Percentiles rank a stretch among this genome's conserved stretches.
These are phyloP conservation scores for Amphiprion clarkii DNA, from an alignment of 2,797 vertebrate species.

Conservation along the genomic window DNA sequence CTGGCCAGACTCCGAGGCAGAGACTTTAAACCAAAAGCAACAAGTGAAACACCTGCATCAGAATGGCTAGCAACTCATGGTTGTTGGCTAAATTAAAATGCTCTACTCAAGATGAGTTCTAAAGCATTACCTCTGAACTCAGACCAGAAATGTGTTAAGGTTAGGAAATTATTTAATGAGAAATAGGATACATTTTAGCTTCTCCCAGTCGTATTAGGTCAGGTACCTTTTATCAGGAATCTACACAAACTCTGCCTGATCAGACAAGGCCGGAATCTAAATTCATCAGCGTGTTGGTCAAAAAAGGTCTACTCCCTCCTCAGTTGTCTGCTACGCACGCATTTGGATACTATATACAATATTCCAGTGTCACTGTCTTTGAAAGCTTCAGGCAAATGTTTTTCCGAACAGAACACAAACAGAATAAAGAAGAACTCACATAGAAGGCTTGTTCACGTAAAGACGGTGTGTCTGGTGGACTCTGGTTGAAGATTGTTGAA, in stretches of 20 bases:
- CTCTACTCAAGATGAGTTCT: neutral
- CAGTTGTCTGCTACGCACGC: neutral
- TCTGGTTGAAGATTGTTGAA: constrained; percentile 93
- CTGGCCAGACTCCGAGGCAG: constrained; percentile 74
- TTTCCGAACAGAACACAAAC: neutral
- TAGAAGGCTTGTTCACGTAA: constrained; percentile 95
- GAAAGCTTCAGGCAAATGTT: neutral
- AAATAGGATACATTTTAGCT: neutral
- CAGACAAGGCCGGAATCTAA: neutral
- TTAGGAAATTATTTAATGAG: neutral
- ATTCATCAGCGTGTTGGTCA: neutral
- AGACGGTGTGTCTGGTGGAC: constrained; percentile 93
- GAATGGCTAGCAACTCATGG: constrained; percentile 18
- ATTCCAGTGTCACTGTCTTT: neutral
- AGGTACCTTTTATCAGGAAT: neutral
- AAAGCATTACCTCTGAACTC: neutral
- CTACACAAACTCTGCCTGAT: neutral
- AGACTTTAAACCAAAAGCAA: constrained; percentile 66
- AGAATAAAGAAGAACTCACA: constrained; percentile 58
- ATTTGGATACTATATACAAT: neutral
- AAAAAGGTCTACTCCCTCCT: neutral
- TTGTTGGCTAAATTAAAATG: neutral
- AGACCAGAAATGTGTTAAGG: neutral
- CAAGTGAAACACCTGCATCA: constrained; percentile 38
- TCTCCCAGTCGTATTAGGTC: neutral